Conservation (phyloP, 1,140 invertebrate genomes). For the Zophobas morio region DNA sequence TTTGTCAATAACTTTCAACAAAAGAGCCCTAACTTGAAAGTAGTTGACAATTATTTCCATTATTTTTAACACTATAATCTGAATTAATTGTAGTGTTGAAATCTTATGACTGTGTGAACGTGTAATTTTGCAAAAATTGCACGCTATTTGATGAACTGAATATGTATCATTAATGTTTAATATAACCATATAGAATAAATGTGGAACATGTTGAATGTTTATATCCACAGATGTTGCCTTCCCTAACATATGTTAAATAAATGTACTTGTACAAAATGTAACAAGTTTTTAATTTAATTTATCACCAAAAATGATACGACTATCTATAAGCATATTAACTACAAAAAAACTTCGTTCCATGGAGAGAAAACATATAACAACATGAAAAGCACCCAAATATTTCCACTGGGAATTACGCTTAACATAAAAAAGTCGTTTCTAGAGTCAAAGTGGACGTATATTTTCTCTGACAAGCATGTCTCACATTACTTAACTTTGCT, state of each 20-base stretch:
- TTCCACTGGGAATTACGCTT: no score
- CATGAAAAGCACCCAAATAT: no score
- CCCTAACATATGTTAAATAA: conserved; percentile 43
- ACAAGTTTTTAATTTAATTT: background rate
- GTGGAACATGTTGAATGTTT: conserved; percentile 42
- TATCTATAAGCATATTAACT: background rate
- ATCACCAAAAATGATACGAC: background rate
- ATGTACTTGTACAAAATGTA: conserved; percentile 20
- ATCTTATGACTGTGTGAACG: conserved; percentile 8
- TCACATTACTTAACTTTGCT: no score
- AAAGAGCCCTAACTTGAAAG: conserved; percentile 50
- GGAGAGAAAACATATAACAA: no score
- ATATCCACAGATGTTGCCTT: conserved; percentile 48
- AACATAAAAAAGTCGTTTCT: no score
- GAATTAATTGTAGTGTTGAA: conserved; percentile 32
- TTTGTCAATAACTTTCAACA: conserved; percentile 46
- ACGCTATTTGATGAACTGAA: conserved; percentile 9
- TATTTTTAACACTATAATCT: conserved; percentile 40
- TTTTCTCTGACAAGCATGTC: no score
- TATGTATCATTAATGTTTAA: conserved; percentile 38
- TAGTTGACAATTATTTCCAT: conserved; percentile 44
- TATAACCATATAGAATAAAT: conserved; percentile 29
- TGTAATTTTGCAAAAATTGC: conserved; percentile 19
- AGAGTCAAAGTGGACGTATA: no score
- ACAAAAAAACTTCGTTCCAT: no score